Percentiles rank a stretch among this genome's conserved stretches.
Evolutionary conservation across 2,113 vertebrate genomes (phyloP).

Genomic region (Dolichotis patagonum): DNA sequence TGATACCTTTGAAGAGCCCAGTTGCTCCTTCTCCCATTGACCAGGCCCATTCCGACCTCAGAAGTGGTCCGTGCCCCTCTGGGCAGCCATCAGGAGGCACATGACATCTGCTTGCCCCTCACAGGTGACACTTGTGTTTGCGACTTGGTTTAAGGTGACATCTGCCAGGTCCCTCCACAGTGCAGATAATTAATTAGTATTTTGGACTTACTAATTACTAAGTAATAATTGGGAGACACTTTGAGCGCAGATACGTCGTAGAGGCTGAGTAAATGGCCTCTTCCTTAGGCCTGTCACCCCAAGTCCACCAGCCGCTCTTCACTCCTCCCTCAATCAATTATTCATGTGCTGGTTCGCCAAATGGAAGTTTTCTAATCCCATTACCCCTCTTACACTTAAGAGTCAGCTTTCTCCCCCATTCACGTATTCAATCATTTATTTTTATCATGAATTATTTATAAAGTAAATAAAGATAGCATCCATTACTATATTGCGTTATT

Average conservation of each 20-base stretch:
- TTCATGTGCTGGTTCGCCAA: neutral
- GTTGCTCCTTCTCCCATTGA: neutral
- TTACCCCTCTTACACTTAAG: neutral
- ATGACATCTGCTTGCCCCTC: rapidly evolving
- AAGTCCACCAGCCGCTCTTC: no score
- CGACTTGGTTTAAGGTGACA: neutral
- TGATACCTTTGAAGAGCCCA: neutral
- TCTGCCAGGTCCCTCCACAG: neutral
- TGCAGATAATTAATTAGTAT: constrained; percentile 1
- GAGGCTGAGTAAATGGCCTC: neutral
- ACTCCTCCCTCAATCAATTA: neutral
- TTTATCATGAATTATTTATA: neutral
- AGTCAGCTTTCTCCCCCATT: neutral
- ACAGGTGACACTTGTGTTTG: neutral
- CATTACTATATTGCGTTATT: neutral
- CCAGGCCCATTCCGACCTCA: neutral
- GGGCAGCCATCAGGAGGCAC: rapidly evolving
- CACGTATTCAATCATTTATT: neutral
- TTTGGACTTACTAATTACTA: constrained; percentile 9
- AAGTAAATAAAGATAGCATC: neutral
- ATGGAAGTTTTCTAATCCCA: neutral
- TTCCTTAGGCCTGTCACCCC: neutral
- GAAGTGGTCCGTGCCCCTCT: rapidly evolving
- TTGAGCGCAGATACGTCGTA: rapidly evolving
- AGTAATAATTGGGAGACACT: neutral